phyloP scores from a whole-genome alignment of 2,888 invertebrate genomes.

The Drosophila borborema region DNA sequence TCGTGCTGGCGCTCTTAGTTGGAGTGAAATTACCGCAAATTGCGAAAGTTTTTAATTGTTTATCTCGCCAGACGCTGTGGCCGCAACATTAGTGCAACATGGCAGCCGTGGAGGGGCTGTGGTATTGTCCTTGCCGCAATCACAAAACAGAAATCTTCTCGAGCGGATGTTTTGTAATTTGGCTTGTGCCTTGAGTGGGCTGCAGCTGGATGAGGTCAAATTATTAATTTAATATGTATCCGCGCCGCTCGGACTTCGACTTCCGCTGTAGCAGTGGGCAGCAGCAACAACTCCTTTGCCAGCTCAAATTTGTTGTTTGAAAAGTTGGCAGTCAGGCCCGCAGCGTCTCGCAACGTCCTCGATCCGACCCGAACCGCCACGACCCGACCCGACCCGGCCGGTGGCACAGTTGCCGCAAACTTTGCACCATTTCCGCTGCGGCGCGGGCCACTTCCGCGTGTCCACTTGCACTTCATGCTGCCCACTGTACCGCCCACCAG shows the following conservation, averaged over 20 bases:
- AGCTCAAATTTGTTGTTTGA: conserved; percentile 51
- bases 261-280: conserved; percentile 58
- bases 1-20: conserved; percentile 34
- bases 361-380: conserved; percentile 31
- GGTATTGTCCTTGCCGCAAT: conserved; percentile 75
- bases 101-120: conserved; percentile 37
- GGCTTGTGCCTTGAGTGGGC: conserved; percentile 50
- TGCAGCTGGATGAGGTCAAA: conserved; percentile 67
- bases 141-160: conserved; percentile 72
- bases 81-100: conserved; percentile 77
- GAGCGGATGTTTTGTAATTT: conserved; percentile 72
- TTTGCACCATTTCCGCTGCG: conserved; percentile 73
- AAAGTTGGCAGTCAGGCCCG: conserved; percentile 55
- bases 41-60: conserved; percentile 82
- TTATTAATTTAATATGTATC: conserved; percentile 82
- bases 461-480: conserved; percentile 13
- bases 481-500: conserved; percentile 36
- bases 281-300: conserved; percentile 48
- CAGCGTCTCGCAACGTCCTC: conserved; percentile 17
- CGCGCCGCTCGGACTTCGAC: conserved; percentile 64
- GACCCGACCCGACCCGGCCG: conserved; percentile 32
- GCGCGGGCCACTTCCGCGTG: conserved; percentile 43
- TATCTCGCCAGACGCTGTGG: conserved; percentile 63
- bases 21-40: conserved; percentile 77
- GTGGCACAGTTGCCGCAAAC: conserved; percentile 71